phyloP scores from a whole-genome alignment of 2,888 invertebrate genomes.

The Lycophotia porphyrea region DNA sequence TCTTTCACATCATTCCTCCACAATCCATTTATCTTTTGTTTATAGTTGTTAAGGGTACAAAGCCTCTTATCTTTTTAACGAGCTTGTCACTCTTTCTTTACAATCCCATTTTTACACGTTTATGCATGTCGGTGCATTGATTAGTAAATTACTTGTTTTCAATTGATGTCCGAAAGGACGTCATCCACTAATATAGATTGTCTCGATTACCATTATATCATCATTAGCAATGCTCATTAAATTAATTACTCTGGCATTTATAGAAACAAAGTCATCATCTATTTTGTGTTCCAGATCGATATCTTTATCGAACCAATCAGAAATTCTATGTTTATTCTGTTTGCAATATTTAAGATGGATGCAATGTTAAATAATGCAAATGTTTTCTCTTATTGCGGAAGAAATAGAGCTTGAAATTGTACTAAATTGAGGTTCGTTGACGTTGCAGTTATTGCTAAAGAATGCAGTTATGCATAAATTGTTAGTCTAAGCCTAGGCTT shows the following conservation, averaged over 20 bases:
- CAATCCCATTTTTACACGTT: slow-evolving; percentile 6
- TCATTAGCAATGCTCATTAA: slow-evolving; percentile 29
- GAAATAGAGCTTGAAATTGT: slow-evolving; percentile 60
- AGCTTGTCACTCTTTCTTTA: slow-evolving; percentile 5
- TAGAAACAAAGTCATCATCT: slow-evolving; percentile 11
- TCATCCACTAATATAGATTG: slow-evolving; percentile 21
- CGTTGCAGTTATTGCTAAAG: slow-evolving; percentile 42
- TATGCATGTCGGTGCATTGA: slow-evolving; percentile 17
- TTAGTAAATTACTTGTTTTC: slow-evolving; percentile 19
- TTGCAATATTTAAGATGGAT: slow-evolving; percentile 23
- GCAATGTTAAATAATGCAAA: slow-evolving; percentile 22
- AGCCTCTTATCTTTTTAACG: neutral
- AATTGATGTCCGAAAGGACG: slow-evolving; percentile 11
- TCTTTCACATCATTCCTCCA: neutral
- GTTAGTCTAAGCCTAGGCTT: slow-evolving; percentile 1
- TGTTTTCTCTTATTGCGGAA: slow-evolving; percentile 45
- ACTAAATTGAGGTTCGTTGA: slow-evolving; percentile 55
- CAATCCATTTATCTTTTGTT: neutral
- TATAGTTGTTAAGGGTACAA: neutral
- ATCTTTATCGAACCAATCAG: slow-evolving; percentile 17
- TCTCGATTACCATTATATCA: slow-evolving; percentile 18
- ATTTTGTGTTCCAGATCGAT: slow-evolving; percentile 25
- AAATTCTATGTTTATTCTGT: slow-evolving; percentile 4
- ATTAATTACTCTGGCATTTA: slow-evolving; percentile 24
- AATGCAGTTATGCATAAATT: slow-evolving; percentile 39